Evolutionary conservation across 2,113 vertebrate genomes (phyloP).

Genomic region (Aspidoscelis tigris): DNA sequence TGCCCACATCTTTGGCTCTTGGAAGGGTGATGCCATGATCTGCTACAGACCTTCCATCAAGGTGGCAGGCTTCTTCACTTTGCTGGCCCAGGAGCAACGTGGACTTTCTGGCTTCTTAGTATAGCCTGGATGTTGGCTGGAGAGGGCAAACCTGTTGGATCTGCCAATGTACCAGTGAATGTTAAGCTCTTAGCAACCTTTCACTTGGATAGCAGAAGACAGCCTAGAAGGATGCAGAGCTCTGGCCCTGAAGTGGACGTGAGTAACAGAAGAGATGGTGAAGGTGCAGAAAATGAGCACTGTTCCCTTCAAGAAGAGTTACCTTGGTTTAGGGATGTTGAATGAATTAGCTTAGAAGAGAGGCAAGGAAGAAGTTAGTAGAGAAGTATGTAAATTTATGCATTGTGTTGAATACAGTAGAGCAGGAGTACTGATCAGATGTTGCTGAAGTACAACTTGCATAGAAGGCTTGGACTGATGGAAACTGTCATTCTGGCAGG

Average conservation of each 20-base stretch:
- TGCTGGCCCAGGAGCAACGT: background rate
- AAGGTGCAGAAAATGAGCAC: background rate
- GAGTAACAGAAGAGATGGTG: background rate
- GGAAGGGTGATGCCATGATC: background rate
- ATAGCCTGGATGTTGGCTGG: conserved; percentile 10
- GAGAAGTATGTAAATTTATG: too few species aligned
- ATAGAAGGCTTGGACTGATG: too few species aligned
- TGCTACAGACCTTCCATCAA: too few species aligned
- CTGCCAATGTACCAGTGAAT: background rate
- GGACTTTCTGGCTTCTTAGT: background rate
- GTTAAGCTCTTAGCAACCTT: background rate
- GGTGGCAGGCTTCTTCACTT: background rate
- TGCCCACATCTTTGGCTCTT: background rate
- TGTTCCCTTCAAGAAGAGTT: too few species aligned
- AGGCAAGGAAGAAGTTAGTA: too few species aligned
- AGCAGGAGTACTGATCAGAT: too few species aligned
- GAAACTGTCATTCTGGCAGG: too few species aligned
- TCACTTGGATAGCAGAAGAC: background rate
- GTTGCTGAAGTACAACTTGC: too few species aligned
- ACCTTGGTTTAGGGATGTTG: too few species aligned
- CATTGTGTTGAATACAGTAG: too few species aligned
- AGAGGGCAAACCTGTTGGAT: background rate
- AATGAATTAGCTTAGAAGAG: too few species aligned
- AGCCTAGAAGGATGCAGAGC: background rate
- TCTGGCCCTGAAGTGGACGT: background rate